phyloP scores from a whole-genome alignment of 1,140 invertebrate species.

The Globodera ellingtonae region DNA sequence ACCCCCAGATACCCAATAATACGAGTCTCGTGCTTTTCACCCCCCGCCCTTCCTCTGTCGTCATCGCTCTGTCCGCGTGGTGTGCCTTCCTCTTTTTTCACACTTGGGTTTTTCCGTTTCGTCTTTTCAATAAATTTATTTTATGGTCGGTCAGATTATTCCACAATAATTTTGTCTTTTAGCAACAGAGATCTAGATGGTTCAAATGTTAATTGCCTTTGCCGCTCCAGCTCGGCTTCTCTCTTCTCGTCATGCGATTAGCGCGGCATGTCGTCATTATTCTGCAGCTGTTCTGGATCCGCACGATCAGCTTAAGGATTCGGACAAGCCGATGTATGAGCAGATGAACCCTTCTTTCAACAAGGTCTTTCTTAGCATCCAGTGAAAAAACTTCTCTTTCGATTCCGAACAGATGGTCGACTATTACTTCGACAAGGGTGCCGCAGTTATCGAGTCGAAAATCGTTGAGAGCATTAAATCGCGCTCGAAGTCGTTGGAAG shows the following conservation, averaged over 20 bases:
- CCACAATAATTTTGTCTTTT: no score
- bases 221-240: background rate
- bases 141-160: background rate
- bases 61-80: background rate
- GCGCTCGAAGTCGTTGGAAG: slow-evolving; percentile 39
- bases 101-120: slow-evolving; percentile 3
- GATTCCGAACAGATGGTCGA: slow-evolving; percentile 58
- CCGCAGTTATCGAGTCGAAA: slow-evolving; percentile 66
- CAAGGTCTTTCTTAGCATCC: slow-evolving; percentile 39
- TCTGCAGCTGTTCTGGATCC: slow-evolving; percentile 58
- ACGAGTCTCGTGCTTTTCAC: no score
- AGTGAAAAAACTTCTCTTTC: background rate
- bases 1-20: no score
- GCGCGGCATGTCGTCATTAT: slow-evolving; percentile 17
- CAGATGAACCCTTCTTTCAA: slow-evolving; percentile 63
- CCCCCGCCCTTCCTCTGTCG: background rate
- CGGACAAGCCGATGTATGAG: slow-evolving; percentile 63
- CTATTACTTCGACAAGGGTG: slow-evolving; percentile 65
- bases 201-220: no score
- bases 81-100: background rate
- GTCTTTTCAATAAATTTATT: background rate
- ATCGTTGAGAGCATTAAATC: slow-evolving; percentile 65
- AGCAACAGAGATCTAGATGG: no score
- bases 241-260: background rate
- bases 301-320: slow-evolving; percentile 60